Evolutionary conservation across 1,140 invertebrate genomes (phyloP), one percentile per base, ranked within the genome.

Genomic region (Ridgeia piscesae): DNA sequence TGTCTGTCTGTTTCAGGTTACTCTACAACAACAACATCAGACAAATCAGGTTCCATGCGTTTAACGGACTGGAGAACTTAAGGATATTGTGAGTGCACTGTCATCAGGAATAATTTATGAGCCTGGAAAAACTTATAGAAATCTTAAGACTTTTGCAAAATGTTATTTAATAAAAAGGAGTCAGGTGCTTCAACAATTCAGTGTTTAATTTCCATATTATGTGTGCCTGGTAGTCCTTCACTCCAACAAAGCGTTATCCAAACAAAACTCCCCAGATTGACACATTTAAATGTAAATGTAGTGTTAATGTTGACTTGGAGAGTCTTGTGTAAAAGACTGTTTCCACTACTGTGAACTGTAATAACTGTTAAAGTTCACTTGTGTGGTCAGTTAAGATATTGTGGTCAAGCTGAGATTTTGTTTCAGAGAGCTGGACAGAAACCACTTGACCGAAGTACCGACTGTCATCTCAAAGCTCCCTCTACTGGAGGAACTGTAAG

Each of bases 351-450:
- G 11, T 4, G 27, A 77, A 31, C 58, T 77, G 58, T 77, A 14
- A 4, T 77, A 77, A 77, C 2, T 77, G 58, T 77, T 14, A 77
- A 8, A 77, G 8, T n/a, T n/a, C n/a, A n/a, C n/a, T 77, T 77
- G 2, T 9, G 27, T 77, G 2, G 11, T 0, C 27, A 31, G 58
- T 77, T 21, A 77, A 77, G 58, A 4, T 42, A 11, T 4, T 42
- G 34, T 35, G 89, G 21, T 90, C 89, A 34, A 35, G 4, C 35
- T 90, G 33, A 27, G 89, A 35, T 8, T 8, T 34, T 90, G 33
- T 35, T 90, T 90, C 89, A 90, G 89, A 33, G 89, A 90, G 35
- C 89, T 90, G 34, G 89, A 90, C 31, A 35, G 89, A 33, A 90
- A 90, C 35, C 34, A 90, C 2, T n/a, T 90, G 34, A 90, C 89